Conservation (phyloP, 30 jellyfish, hydroid and myxozoan species). For the Chrysaora quinquecirrha region DNA sequence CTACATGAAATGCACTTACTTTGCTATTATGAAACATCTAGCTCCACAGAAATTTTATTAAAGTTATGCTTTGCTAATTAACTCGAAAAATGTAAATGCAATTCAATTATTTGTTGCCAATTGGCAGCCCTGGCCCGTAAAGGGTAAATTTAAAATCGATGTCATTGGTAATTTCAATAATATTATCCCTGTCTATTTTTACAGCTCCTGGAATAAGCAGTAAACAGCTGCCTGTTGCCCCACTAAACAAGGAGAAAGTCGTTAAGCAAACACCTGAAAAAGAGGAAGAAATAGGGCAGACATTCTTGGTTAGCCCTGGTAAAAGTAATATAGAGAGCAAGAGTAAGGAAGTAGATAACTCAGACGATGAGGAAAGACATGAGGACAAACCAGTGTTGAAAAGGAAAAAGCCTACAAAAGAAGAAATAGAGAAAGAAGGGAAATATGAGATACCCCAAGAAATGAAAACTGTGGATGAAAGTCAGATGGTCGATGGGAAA, state of each 20-base stretch:
- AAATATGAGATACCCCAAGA: neutral
- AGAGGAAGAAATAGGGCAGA: slow-evolving; percentile 19
- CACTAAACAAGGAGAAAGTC: slow-evolving; percentile 43
- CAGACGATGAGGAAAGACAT: slow-evolving; percentile 18
- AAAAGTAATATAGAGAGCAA: slow-evolving; percentile 14
- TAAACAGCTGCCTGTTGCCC: slow-evolving; percentile 54
- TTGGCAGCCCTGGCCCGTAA: no score
- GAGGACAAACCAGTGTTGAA: neutral
- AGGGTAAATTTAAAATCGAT: no score
- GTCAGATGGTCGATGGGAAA: neutral
- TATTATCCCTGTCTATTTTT: no score
- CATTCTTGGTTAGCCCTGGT: neutral
- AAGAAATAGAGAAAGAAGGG: slow-evolving; percentile 1
- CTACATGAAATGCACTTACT: no score
- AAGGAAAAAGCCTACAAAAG: slow-evolving; percentile 4
- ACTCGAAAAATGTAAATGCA: no score
- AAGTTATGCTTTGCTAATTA: no score
- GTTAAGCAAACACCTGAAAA: neutral
- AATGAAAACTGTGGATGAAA: neutral
- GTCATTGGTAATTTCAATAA: no score
- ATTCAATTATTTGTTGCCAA: no score
- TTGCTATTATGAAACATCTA: no score
- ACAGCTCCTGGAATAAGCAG: slow-evolving; percentile 60
- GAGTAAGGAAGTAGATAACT: slow-evolving; percentile 7
- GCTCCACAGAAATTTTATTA: no score